Conservation (phyloP, 2,888 invertebrate species). For the Machimus rusticus region DNA sequence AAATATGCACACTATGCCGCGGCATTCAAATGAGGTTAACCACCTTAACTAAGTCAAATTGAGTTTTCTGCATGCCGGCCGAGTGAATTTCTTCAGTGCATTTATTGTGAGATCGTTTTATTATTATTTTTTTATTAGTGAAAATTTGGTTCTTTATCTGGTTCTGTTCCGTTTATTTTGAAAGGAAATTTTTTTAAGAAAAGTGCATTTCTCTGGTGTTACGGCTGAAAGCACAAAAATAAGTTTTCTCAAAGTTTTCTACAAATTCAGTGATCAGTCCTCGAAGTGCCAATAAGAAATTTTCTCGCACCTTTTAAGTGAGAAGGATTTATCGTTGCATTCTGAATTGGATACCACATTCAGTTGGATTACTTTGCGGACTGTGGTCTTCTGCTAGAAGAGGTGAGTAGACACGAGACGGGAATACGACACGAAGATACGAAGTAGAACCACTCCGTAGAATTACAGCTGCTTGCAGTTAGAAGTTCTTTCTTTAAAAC, state of each 20-base stretch:
- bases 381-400: background rate
- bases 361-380: constrained; percentile 21
- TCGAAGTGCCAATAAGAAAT: background rate
- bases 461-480: background rate
- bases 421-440: background rate
- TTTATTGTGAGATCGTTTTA: background rate
- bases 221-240: background rate
- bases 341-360: constrained; percentile 8
- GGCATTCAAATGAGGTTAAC: background rate
- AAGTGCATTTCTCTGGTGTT: background rate
- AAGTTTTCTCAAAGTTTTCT: background rate
- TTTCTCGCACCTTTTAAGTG: background rate
- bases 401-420: background rate
- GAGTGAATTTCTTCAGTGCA: background rate
- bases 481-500: background rate
- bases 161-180: background rate
- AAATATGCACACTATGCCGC: background rate
- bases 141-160: background rate
- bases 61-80: background rate
- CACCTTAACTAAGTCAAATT: background rate
- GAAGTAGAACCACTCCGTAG: background rate
- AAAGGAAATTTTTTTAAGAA: background rate
- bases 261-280: background rate
- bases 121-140: background rate
- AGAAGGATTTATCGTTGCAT: constrained; percentile 10